Evolutionary conservation across 2,797 vertebrate species (phyloP), one percentile per base, ranked within the genome.

Genomic region (Mus caroli): DNA sequence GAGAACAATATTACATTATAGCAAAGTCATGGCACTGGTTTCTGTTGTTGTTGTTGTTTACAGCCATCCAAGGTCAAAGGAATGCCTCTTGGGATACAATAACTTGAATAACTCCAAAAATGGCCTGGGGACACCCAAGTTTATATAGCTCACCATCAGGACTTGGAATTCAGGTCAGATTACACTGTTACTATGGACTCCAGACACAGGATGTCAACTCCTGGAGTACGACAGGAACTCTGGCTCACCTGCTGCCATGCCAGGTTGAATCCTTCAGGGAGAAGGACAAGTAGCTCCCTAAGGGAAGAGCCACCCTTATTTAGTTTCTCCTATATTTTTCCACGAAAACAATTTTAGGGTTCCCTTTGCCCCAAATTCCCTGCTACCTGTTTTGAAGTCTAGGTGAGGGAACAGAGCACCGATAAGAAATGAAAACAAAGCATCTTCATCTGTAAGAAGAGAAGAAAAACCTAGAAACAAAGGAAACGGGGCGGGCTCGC

Each of bases 111-210:
- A 94, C 96, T 95, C 90, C 89, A 93, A 40, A 89, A 97, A 80
- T 88, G 56, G 40, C 46, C 76, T 77, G 46, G 78, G 64, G 94
- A 95, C 90, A 97, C 97, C 98, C 97, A 98, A 97, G 88, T 98
- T 98, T 98, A 97, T 96, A 96, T 34, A 82, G 97, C 97, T 98
- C 90, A 93, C 91, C 98, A 95, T 91, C 97, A 97, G 80, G 82
- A 96, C 97, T 82, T 75, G 90, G 95, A 97, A 98, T 97, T 96
- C 92, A 92, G 97, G 96, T 97, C 92, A 97, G 98, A 97, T 97
- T 95, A 88, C 17, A 97, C 92, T 97, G 97, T 96, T 97, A 95
- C 97, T 97, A 97, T 96, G 95, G 97, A 98, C 97, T 94, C 54
- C 92, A 97, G 73, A 87, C 90, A 97, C 97, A 95, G 93, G 94